phyloP scores from a whole-genome alignment of 1,140 invertebrate genomes.

The Solenopsis invicta region DNA sequence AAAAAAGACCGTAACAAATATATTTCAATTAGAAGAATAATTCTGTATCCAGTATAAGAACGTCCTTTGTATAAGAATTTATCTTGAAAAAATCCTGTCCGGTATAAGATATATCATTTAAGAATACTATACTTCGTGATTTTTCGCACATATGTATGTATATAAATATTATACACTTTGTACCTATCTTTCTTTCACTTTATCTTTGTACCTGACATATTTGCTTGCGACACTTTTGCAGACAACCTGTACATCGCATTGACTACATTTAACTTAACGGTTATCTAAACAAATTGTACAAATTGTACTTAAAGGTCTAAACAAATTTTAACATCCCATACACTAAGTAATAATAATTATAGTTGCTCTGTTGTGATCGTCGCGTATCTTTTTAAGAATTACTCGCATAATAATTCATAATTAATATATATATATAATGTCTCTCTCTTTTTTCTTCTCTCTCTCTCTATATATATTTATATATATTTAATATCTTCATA shows the following conservation, averaged over 20 bases:
- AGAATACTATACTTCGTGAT: constrained; percentile 71
- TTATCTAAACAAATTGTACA: constrained; percentile 72
- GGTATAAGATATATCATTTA: constrained; percentile 63
- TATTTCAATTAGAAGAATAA: constrained; percentile 48
- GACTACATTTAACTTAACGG: constrained; percentile 70
- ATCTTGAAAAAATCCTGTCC: constrained; percentile 35
- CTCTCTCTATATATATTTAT: constrained; percentile 68
- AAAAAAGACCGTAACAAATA: constrained; percentile 78
- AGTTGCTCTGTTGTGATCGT: constrained; percentile 78
- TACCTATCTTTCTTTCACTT: constrained; percentile 72
- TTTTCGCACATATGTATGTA: constrained; percentile 61
- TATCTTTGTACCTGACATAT: constrained; percentile 76
- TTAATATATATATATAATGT: constrained; percentile 78
- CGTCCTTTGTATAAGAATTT: constrained; percentile 35
- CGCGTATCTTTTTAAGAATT: constrained; percentile 67
- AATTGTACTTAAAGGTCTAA: constrained; percentile 65
- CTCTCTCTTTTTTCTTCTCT: constrained; percentile 31
- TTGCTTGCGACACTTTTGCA: constrained; percentile 77
- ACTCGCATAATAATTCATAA: constrained; percentile 71
- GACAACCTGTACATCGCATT: constrained; percentile 76
- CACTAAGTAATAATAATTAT: constrained; percentile 75
- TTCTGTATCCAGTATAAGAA: constrained; percentile 23
- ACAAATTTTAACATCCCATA: constrained; percentile 71
- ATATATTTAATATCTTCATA: constrained; percentile 75
- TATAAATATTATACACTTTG: constrained; percentile 76